Evolutionary conservation across 1,140 invertebrate genomes (phyloP).

Genomic region (Drosophila melanica): DNA sequence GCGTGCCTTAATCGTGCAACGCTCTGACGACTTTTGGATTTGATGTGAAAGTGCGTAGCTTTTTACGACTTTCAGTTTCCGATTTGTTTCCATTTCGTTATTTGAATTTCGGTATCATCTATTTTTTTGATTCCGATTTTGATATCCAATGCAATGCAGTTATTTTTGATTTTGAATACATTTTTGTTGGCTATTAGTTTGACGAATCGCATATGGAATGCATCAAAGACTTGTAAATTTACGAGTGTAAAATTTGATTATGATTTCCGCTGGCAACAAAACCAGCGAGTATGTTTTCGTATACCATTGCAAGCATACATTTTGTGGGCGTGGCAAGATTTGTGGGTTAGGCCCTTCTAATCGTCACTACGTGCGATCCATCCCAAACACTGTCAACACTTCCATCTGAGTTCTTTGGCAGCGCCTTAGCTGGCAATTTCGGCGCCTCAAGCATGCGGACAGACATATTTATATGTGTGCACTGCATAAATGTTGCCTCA

Average conservation of each 20-base stretch:
- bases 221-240: conserved; percentile 61
- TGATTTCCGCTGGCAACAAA: conserved; percentile 18
- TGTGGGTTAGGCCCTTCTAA: conserved; percentile 64
- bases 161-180: conserved; percentile 41
- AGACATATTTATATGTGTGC: conserved; percentile 37
- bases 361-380: conserved; percentile 71
- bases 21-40: conserved; percentile 74
- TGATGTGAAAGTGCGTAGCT: conserved; percentile 56
- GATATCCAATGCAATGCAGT: background rate
- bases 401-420: conserved; percentile 6
- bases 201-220: conserved; percentile 49
- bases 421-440: conserved; percentile 21
- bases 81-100: conserved; percentile 22
- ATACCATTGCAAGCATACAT: conserved; percentile 3
- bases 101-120: conserved; percentile 11
- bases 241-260: conserved; percentile 8
- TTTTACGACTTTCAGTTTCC: conserved; percentile 66
- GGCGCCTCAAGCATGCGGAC: conserved; percentile 1
- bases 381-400: conserved; percentile 42
- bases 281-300: conserved; percentile 20
- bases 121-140: conserved; percentile 36
- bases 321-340: conserved; percentile 15
- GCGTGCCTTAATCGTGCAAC: conserved; percentile 51
- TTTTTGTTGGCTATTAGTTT: conserved; percentile 33
- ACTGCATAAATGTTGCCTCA: conserved; percentile 74